Evolutionary conservation across 2,888 invertebrate genomes (phyloP), one percentile per base, ranked within the genome.

Genomic region (Trichogramma evanescens): DNA sequence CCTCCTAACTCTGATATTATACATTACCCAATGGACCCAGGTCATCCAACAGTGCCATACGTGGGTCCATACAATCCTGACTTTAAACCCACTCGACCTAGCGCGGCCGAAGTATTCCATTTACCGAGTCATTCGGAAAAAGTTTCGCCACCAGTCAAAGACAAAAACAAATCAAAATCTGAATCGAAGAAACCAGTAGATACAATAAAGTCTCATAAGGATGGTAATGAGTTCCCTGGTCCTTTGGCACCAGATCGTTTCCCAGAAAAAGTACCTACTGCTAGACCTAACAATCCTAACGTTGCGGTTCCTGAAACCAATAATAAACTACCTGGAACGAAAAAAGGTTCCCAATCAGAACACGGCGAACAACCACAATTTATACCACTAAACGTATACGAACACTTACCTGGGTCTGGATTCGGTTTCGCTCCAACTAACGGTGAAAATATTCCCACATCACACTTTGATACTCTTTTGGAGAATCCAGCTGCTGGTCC

Each of bases 21-120:
- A 48, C 76, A 77, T 53, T 74, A 75, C 63, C 74, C 76, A 4
- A 75, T 76, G 74, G 74, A 76, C 59, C 74, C 77, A 8, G 75
- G 74, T 50, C 73, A 73, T 61, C 75, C 75, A 4, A 74, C 72
- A 8, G 57, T 71, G 38, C 71, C 78, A 2, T 79, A 79, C 67
- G 74, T 78, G 62, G 81, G 80, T 9, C 80, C 81, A 5, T 79
- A 79, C 66, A 80, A 73, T 73, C 80, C 81, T 8, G 75, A 79
- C 62, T 78, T 69, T 65, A 71, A 71, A 60, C 74, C 74, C 41
- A 74, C 71, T 5, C 68, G 70, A 43, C 72, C 73, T 7, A 72
- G 66, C 38, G 65, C 74, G 10, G 76, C 74, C 48, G 70, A 77
- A 38, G 66, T 75, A n/a, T 76, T 77, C 56, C 74, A 72, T 56